Evolutionary conservation across 92 coral and sea anemone genomes (phyloP).

Genomic region (Galaxea fascicularis): DNA sequence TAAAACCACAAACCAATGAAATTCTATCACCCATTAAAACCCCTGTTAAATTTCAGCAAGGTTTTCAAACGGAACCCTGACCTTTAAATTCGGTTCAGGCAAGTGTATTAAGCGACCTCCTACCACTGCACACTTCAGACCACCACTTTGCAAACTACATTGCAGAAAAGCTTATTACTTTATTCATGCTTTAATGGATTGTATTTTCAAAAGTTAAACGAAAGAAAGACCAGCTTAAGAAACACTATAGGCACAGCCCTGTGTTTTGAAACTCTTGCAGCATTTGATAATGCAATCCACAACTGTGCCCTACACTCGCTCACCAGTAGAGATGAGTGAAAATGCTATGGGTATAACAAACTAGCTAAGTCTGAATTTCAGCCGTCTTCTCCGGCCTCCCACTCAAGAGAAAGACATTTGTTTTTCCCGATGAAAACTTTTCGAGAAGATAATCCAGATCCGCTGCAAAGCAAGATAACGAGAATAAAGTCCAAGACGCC

Average conservation of each 20-base stretch:
- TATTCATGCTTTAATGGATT: constrained; percentile 4
- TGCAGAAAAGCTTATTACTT: background rate
- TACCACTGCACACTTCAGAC: background rate
- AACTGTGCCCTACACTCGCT: background rate
- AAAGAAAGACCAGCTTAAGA: constrained; percentile 47
- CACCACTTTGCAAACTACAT: background rate
- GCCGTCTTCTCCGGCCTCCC: too few species aligned
- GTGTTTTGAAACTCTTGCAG: background rate
- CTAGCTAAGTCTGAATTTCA: too few species aligned
- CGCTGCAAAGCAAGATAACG: too few species aligned
- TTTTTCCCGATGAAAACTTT: too few species aligned
- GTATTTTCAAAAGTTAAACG: constrained; percentile 21
- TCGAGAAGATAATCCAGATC: too few species aligned
- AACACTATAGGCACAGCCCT: constrained; percentile 42
- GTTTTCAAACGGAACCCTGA: background rate
- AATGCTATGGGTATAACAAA: too few species aligned
- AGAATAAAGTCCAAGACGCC: too few species aligned
- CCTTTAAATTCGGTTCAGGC: background rate
- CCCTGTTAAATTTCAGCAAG: too few species aligned
- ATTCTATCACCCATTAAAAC: too few species aligned
- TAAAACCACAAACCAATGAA: too few species aligned
- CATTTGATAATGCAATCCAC: constrained; percentile 29
- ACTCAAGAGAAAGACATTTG: too few species aligned
- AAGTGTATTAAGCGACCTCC: background rate
- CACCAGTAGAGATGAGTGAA: too few species aligned